Percentiles rank a stretch among this genome's conserved stretches.
phyloP scores from a whole-genome alignment of 2,888 invertebrate genomes.

The Globia sparganii region DNA sequence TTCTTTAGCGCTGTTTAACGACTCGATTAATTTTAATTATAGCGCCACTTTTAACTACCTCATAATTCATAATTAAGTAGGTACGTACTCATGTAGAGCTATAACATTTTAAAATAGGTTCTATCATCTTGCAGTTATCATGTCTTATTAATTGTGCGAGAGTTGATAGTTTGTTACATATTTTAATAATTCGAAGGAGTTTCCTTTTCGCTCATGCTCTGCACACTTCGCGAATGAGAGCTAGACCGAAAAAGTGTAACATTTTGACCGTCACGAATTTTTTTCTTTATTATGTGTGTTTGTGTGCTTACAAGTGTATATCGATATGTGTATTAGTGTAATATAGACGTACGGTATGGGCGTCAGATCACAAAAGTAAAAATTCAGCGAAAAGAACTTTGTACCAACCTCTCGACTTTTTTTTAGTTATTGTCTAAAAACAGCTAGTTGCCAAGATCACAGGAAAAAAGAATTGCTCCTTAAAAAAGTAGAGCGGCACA shows the following conservation, averaged over 20 bases:
- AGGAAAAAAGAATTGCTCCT: background rate
- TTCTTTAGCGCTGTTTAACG: background rate
- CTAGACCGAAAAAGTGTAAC: background rate
- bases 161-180: background rate
- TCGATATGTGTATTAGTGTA: background rate
- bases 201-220: background rate
- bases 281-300: background rate
- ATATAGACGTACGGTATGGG: background rate
- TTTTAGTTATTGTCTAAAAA: background rate
- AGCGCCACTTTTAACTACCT: conserved; percentile 12
- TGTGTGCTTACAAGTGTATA: background rate
- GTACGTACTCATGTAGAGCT: background rate
- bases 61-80: conserved; percentile 18
- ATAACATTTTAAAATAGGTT: conserved; percentile 5
- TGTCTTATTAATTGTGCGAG: background rate
- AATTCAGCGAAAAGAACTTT: background rate
- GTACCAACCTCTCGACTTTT: background rate
- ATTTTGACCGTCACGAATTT: background rate
- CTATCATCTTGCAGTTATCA: background rate
- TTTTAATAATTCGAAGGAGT: background rate
- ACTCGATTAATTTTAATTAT: conserved; percentile 27
- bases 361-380: background rate
- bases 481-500: background rate
- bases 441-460: background rate
- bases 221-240: background rate